Percentiles rank a stretch among this genome's conserved stretches.
Conservation (phyloP, 2,113 vertebrate genomes). For the Eretmochelys imbricata region DNA sequence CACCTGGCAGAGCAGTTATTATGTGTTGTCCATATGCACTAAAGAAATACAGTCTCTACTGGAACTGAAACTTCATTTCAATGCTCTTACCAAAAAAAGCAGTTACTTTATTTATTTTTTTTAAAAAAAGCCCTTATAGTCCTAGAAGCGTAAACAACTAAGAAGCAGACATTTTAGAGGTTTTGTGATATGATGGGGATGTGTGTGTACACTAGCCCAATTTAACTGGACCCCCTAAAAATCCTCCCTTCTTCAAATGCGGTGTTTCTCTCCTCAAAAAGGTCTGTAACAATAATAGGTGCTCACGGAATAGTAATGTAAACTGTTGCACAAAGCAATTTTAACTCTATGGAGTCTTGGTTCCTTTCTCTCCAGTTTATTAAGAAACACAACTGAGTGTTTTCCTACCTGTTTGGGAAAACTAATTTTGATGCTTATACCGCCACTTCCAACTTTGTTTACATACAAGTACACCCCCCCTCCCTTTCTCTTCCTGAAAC, state of each 20-base stretch:
- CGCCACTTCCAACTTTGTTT: not conserved
- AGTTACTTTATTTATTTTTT: not conserved
- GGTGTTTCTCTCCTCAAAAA: not conserved
- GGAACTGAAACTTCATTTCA: not conserved
- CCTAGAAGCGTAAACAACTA: not conserved
- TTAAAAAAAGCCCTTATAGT: not conserved
- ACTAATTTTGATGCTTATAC: not conserved
- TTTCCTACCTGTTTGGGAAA: not conserved
- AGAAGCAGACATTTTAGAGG: constrained; percentile 12
- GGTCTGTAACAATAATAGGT: not conserved
- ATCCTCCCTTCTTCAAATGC: not conserved
- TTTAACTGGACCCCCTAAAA: not conserved
- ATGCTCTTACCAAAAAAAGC: not conserved
- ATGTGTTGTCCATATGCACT: not conserved
- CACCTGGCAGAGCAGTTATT: not conserved
- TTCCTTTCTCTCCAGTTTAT: not conserved
- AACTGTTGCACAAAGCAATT: not conserved
- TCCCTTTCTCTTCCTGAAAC: not conserved
- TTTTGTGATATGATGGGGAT: not conserved
- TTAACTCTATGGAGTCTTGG: fast-evolving
- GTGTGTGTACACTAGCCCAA: not conserved
- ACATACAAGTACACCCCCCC: not conserved
- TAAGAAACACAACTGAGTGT: not conserved
- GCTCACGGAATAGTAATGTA: not conserved
- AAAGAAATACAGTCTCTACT: not conserved